Percentiles rank a stretch among this genome's conserved stretches.
These are phyloP conservation scores for Malaclemys terrapin DNA, from an alignment of 2,113 vertebrate species.

Conservation along the genomic window DNA sequence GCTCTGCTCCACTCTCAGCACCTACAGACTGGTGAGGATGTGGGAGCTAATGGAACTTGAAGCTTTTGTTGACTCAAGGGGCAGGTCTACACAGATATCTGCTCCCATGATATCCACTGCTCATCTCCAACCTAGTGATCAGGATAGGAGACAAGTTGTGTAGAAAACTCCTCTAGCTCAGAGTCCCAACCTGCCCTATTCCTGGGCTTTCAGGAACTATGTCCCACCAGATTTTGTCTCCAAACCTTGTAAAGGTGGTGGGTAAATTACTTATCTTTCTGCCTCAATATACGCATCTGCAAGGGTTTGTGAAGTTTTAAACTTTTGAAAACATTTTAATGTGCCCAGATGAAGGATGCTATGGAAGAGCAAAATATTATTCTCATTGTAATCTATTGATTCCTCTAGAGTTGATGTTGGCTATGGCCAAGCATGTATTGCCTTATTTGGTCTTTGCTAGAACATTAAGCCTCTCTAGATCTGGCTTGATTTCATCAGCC, in stretches of 20 bases:
- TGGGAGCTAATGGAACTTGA: background rate
- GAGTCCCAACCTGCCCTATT: background rate
- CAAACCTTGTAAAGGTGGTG: background rate
- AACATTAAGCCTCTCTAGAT: background rate
- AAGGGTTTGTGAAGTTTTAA: background rate
- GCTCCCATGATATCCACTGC: background rate
- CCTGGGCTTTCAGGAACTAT: background rate
- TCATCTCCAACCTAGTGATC: background rate
- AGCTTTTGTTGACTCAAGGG: background rate
- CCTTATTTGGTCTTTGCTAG: background rate
- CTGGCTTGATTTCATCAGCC: background rate
- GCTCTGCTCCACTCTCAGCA: background rate
- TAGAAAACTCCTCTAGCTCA: background rate
- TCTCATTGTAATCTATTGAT: background rate
- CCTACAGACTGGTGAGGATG: no score
- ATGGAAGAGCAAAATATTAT: background rate
- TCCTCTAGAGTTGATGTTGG: background rate
- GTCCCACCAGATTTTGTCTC: background rate
- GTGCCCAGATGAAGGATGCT: accelerated
- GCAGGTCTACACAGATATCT: background rate
- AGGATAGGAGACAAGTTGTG: no score
- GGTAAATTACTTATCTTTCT: background rate
- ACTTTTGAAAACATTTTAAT: background rate
- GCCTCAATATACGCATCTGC: background rate
- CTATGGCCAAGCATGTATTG: background rate